phyloP scores from a whole-genome alignment of 2,797 vertebrate species.

The Adelosebastes latens region DNA sequence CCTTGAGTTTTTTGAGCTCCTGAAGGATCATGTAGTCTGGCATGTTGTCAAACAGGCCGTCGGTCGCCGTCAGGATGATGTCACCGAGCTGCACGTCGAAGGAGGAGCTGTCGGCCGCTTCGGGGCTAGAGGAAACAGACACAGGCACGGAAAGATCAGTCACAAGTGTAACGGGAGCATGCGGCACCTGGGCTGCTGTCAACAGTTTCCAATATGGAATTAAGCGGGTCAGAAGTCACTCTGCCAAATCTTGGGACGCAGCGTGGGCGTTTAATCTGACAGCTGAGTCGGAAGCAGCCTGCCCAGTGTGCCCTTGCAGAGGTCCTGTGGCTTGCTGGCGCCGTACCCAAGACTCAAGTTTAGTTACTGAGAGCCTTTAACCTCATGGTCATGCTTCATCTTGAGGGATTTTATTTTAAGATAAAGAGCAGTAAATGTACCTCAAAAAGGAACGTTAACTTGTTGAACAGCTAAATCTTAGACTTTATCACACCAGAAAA shows the following conservation, averaged over 20 bases:
- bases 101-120: slow-evolving; percentile 95
- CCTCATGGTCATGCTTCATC: background rate
- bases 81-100: slow-evolving; percentile 98
- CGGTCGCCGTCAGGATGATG: slow-evolving; percentile 97
- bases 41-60: slow-evolving; percentile 99
- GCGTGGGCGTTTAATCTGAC: slow-evolving; percentile 40
- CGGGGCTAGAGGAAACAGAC: slow-evolving; percentile 83
- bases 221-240: slow-evolving; percentile 26
- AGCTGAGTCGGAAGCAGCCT: slow-evolving; percentile 12
- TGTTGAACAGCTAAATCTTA: background rate
- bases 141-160: slow-evolving; percentile 4
- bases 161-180: slow-evolving; percentile 35
- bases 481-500: background rate
- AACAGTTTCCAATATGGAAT: slow-evolving; percentile 25
- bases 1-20: slow-evolving; percentile 98
- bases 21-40: slow-evolving; percentile 99
- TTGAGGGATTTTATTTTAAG: slow-evolving; percentile 10
- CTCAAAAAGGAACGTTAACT: background rate
- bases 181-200: slow-evolving; percentile 1
- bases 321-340: slow-evolving; percentile 24
- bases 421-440: background rate
- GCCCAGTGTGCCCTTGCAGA: slow-evolving; percentile 4
- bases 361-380: slow-evolving; percentile 32
- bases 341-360: slow-evolving; percentile 22
- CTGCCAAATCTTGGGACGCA: slow-evolving; percentile 23